Percentiles rank a stretch among this genome's conserved stretches.
phyloP scores from a whole-genome alignment of 1,140 invertebrate species.

The Pteromalus puparum region DNA sequence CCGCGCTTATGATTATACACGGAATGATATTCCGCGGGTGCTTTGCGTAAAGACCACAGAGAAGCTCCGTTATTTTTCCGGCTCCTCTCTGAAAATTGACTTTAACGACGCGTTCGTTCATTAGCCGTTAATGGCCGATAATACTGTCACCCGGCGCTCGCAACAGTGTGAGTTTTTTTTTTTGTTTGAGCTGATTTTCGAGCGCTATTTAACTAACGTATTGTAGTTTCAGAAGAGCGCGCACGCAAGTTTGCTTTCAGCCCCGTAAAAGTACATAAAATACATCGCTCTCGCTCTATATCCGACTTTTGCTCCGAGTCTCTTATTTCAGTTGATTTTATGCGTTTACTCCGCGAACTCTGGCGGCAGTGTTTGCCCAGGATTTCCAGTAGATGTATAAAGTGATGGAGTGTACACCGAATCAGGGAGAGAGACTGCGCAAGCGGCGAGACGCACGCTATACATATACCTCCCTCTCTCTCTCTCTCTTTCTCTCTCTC shows the following conservation, averaged over 20 bases:
- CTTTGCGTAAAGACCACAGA: not conserved
- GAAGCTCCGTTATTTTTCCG: not conserved
- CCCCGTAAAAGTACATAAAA: slow-evolving; percentile 49
- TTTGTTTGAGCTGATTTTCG: not conserved
- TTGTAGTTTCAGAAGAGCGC: slow-evolving; percentile 39
- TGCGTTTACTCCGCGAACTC: slow-evolving; percentile 47
- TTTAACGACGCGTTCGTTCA: slow-evolving; percentile 29
- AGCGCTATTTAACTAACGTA: slow-evolving; percentile 42
- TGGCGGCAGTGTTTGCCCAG: slow-evolving; percentile 9
- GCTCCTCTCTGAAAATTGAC: not conserved
- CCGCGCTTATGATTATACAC: slow-evolving; percentile 24
- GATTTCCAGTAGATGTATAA: slow-evolving; percentile 36
- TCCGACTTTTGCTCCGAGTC: slow-evolving; percentile 48
- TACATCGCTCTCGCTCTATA: slow-evolving; percentile 20
- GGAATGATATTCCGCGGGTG: not conserved
- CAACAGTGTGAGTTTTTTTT: not conserved
- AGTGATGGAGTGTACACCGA: slow-evolving; percentile 33
- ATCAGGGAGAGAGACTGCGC: slow-evolving; percentile 17
- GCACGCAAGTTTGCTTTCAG: slow-evolving; percentile 40
- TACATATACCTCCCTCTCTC: too few species aligned
- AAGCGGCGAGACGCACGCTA: too few species aligned
- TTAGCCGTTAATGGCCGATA: not conserved
- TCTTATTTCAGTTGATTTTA: slow-evolving; percentile 55
- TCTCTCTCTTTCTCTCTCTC: too few species aligned
- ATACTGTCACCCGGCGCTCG: not conserved